These are phyloP conservation scores for Bettongia penicillata DNA, from an alignment of 2,113 vertebrate genomes.

Conservation along the genomic window DNA sequence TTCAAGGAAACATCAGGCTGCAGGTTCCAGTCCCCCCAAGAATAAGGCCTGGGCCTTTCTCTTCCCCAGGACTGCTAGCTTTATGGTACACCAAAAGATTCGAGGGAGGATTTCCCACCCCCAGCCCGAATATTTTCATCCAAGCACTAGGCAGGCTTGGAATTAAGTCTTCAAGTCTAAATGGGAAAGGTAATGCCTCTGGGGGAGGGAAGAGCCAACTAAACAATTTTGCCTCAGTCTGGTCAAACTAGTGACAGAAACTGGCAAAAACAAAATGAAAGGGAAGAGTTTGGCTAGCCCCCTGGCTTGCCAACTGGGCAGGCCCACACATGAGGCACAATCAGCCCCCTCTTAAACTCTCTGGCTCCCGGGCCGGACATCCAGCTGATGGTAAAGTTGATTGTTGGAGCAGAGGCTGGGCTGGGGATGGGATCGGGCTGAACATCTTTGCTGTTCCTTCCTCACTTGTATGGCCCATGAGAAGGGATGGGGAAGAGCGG, in stretches of 20 bases:
- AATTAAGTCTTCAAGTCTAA: conserved; percentile 52
- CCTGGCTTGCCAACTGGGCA: background rate
- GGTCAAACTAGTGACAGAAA: background rate
- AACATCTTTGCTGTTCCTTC: background rate
- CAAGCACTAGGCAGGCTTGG: background rate
- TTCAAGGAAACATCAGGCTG: conserved; percentile 44
- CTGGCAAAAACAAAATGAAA: background rate
- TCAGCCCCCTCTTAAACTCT: background rate
- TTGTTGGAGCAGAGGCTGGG: background rate
- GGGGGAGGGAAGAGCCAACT: background rate
- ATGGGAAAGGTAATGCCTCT: background rate
- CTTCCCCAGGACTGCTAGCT: conserved; percentile 55
- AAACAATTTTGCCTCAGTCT: background rate
- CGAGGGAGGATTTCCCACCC: background rate
- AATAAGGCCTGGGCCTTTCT: conserved; percentile 35
- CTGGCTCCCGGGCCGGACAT: background rate
- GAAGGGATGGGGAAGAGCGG: background rate
- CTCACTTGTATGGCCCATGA: background rate
- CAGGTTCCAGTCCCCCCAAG: background rate
- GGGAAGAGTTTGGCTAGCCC: background rate
- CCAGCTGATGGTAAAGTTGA: background rate
- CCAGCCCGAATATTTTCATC: background rate
- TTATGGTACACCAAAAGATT: conserved; percentile 11
- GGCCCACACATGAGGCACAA: background rate
- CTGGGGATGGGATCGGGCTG: background rate